Conservation (phyloP, 2,113 vertebrate genomes). For the Romanogobio albipinnatus region DNA sequence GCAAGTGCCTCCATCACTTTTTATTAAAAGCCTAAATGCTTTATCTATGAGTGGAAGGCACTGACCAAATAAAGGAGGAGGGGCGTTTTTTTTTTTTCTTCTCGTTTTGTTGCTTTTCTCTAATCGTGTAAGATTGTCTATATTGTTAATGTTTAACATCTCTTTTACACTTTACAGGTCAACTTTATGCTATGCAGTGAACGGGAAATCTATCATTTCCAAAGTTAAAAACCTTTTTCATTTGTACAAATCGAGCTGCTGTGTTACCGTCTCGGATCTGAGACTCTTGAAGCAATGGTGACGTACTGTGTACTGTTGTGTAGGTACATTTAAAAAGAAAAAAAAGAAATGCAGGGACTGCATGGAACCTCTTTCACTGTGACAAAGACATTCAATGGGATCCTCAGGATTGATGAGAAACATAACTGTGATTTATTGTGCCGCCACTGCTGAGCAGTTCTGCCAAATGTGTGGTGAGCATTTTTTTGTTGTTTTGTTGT, state of each 20-base stretch:
- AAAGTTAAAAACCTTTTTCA: slow-evolving; percentile 8
- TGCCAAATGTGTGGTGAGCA: not conserved
- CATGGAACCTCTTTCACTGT: slow-evolving; percentile 52
- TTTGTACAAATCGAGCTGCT: slow-evolving; percentile 53
- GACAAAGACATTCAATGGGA: slow-evolving; percentile 39
- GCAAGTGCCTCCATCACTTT: slow-evolving; percentile 54
- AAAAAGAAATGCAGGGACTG: slow-evolving; percentile 44
- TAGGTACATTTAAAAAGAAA: slow-evolving; percentile 22
- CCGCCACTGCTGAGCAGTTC: slow-evolving; percentile 3
- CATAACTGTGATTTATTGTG: slow-evolving; percentile 37
- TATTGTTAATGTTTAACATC: slow-evolving; percentile 55
- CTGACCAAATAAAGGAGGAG: slow-evolving; percentile 48
- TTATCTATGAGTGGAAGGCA: slow-evolving; percentile 13
- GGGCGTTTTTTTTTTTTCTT: not conserved
- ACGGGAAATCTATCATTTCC: not conserved
- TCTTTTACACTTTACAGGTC: slow-evolving; percentile 38
- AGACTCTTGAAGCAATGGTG: slow-evolving; percentile 30
- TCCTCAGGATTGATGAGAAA: slow-evolving; percentile 35
- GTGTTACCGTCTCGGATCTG: slow-evolving; percentile 26
- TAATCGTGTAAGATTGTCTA: slow-evolving; percentile 5
- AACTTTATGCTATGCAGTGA: slow-evolving; percentile 38
- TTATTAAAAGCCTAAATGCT: slow-evolving; percentile 32
- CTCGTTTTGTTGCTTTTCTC: not conserved
- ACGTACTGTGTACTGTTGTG: slow-evolving; percentile 45
- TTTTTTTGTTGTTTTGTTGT: slow-evolving; percentile 30